Evolutionary conservation across 1,140 invertebrate species (phyloP), one percentile per base, ranked within the genome.

Genomic region (Lasioglossum baleicum): DNA sequence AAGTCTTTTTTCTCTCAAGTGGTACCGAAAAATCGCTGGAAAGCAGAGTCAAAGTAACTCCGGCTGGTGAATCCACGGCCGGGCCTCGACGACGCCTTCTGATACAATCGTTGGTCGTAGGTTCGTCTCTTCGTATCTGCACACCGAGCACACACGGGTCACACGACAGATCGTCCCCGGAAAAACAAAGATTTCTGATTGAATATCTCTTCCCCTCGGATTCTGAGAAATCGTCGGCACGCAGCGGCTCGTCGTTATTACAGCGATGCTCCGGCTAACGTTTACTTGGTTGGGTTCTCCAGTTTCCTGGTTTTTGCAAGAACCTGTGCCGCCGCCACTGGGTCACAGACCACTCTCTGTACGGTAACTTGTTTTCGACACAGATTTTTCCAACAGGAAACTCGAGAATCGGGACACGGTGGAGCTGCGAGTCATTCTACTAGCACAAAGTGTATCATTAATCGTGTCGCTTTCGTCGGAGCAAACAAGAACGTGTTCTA

Each of bases 21-120:
- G 85, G 84, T 97, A 97, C 97, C 97, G 94, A 97, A 97, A 92
- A 95, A 96, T 94, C 96, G 96, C 92, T 96, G 96, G 92, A 97
- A 97, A 90, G 96, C 96, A 90, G 95, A 95, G 93, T 97, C 96
- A 93, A 96, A 97, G 94, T 95, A 95, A 94, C 95, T 96, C 94
- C 96, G 95, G 94, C 96, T 96, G 94, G 95, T 95, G 94, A 95
- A 96, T 93, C 95, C 89, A 88, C 90, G 90, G 83, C 90, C 88
- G 51, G 91, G 84, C 88, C 90, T 93, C 70, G 91, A 90, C 2
- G 90, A 88, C 22, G 91, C 86, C 84, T 87, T 91, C 84, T 92
- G 92, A 92, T 91, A 90, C 82, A 90, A 91, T 89, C 92, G 93
- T 88, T 94, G 93, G 88, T 95, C 94, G 89, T 95, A 95, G 86